A percentile compares a stretch with the other conserved stretches of the same genome.
Conservation (phyloP, 2,888 invertebrate genomes). For the Leptopterna dolabrata region DNA sequence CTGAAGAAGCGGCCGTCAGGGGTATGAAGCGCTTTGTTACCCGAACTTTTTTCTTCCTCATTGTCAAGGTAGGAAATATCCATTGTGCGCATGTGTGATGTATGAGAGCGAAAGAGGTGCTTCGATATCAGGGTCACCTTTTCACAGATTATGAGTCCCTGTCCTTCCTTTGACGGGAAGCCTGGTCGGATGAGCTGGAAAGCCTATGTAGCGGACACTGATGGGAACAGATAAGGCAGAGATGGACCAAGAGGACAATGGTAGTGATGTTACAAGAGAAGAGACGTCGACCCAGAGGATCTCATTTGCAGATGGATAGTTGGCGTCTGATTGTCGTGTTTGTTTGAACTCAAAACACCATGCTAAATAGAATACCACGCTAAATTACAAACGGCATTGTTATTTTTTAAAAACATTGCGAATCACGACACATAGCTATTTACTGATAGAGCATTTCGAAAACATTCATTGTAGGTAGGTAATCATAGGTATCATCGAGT, state of each 20-base stretch:
- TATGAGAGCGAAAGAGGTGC: slow-evolving; percentile 7
- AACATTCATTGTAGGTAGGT: too few species aligned
- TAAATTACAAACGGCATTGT: too few species aligned
- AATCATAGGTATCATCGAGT: too few species aligned
- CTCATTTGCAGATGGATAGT: background rate
- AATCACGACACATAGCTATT: too few species aligned
- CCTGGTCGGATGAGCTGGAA: background rate
- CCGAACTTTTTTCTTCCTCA: background rate
- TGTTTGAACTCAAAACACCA: too few species aligned
- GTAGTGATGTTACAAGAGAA: background rate
- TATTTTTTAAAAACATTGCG: too few species aligned
- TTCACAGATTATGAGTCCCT: background rate
- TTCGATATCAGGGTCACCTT: slow-evolving; percentile 1
- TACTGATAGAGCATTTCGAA: too few species aligned
- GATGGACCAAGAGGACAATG: background rate
- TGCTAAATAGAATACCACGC: too few species aligned
- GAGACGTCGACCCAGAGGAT: background rate
- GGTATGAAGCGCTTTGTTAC: background rate
- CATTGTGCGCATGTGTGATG: background rate
- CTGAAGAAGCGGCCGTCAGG: background rate
- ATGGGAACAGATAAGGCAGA: background rate
- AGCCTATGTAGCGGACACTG: background rate
- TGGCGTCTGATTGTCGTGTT: background rate
- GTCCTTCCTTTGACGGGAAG: background rate
- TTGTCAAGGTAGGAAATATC: background rate